Conservation (phyloP, 2,888 invertebrate species). For the Ennomos fuscantarius region DNA sequence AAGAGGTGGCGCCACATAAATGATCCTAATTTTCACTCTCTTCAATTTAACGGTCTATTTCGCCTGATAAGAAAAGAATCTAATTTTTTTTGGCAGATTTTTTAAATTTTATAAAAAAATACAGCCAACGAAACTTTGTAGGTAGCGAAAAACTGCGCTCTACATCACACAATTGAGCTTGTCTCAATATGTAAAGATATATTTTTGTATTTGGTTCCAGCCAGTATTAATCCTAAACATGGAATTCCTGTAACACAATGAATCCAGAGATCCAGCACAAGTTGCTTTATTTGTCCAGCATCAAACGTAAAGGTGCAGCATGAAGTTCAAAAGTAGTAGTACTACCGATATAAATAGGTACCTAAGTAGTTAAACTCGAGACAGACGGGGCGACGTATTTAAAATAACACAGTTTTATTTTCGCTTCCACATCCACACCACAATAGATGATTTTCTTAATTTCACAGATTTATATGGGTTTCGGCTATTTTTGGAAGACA, state of each 20-base stretch:
- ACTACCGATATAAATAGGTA: conserved; percentile 60
- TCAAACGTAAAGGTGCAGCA: conserved; percentile 53
- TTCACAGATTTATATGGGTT: conserved; percentile 30
- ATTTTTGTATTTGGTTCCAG: no score
- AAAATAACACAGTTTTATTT: conserved; percentile 65
- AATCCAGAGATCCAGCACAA: conserved; percentile 36
- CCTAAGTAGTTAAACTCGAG: conserved; percentile 60
- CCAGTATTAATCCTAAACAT: no score
- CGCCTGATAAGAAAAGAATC: no score
- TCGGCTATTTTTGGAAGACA: conserved; percentile 16
- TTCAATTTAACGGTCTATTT: no score
- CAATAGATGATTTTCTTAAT: conserved; percentile 53
- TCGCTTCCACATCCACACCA: conserved; percentile 53
- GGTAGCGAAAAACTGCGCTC: no score
- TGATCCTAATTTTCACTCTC: no score
- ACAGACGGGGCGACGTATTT: conserved; percentile 60
- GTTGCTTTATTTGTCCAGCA: conserved; percentile 54
- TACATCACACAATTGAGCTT: no score
- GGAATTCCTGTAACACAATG: conserved; percentile 36
- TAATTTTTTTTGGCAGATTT: no score
- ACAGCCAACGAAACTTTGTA: no score
- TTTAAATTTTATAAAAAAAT: conserved; percentile 32
- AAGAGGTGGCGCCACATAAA: conserved; percentile 34
- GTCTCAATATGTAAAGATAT: no score
- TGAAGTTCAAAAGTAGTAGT: conserved; percentile 23